Evolutionary conservation across 2,888 invertebrate genomes (phyloP), one percentile per base, ranked within the genome.

Genomic region (Byasa hedistus): DNA sequence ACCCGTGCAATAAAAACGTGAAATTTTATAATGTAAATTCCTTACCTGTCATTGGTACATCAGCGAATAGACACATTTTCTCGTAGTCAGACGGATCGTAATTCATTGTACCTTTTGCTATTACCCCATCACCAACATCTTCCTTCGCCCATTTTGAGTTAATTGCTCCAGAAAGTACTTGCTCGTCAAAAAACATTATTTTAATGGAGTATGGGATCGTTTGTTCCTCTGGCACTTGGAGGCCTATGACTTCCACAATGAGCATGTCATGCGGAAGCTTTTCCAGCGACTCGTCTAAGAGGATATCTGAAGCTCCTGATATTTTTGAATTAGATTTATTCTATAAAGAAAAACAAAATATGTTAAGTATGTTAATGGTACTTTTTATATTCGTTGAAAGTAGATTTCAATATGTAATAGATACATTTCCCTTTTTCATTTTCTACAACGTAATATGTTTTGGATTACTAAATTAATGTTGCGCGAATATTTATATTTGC

Each of bases 31-130:
- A 4, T 36, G 10, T 10, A 44, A 44, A 44, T 17, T 44, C 19
- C 2, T 71, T 73, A 91, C 91, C 86, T 61, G 77, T 76, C n/a
- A 91, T 72, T n/a, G 91, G 90, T 64, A 66, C 71, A 71, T 90
- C 82, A 23, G 86, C 87, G 69, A 86, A 86, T 0, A 79, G 65
- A 69, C 83, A 81, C 87, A 91, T 89, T 77, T 83, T 87, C 64
- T 85, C 84, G 68, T 89, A 88, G 75, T 90, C 85, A 0, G 88
- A 84, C 0, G 91, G 89, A 69, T 89, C 87, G 65, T 84, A 91
- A 22, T 67, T 70, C 81, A 91, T 81, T 0, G 68, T 68, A 7
- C 90, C 91, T 19, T 54, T 66, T 2, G 79, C 79, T 24, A 82
- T 58, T 0, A 71, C 67, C 19, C 59, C 71, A 1, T 73, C 69